phyloP scores from a whole-genome alignment of 2,797 vertebrate genomes.

The Moxostoma hubbsi region DNA sequence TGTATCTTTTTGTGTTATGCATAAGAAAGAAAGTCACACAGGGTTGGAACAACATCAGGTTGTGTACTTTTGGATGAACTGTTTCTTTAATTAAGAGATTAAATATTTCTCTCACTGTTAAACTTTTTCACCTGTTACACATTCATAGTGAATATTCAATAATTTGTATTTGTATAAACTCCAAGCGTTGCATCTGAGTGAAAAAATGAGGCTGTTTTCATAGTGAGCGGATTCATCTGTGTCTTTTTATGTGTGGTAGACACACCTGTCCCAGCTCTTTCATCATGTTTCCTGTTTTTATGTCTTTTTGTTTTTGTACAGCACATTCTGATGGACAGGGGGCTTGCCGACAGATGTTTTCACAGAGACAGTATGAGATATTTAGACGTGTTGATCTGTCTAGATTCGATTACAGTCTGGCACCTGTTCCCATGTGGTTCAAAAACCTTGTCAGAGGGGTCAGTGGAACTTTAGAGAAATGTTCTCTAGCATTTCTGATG shows the following conservation, averaged over 20 bases:
- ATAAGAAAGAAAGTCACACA: too few species aligned
- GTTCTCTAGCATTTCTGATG: slow-evolving; percentile 51
- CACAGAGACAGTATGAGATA: slow-evolving; percentile 62
- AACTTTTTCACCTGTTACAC: slow-evolving; percentile 25
- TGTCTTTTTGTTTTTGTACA: slow-evolving; percentile 23
- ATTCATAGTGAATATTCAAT: slow-evolving; percentile 22
- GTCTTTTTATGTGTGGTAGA: not conserved
- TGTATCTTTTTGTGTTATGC: too few species aligned
- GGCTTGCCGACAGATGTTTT: slow-evolving; percentile 64
- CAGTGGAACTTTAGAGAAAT: slow-evolving; percentile 49
- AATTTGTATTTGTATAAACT: slow-evolving; percentile 20
- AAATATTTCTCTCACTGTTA: slow-evolving; percentile 8
- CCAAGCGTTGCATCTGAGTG: slow-evolving; percentile 1
- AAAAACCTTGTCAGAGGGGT: slow-evolving; percentile 42
- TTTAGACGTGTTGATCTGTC: slow-evolving; percentile 63
- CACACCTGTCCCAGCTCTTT: slow-evolving; percentile 19
- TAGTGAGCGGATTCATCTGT: too few species aligned
- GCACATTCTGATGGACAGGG: slow-evolving; percentile 13
- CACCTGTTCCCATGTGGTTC: slow-evolving; percentile 47
- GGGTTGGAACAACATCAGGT: too few species aligned
- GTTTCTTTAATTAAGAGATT: not conserved
- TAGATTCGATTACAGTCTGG: slow-evolving; percentile 45
- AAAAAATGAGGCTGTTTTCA: not conserved
- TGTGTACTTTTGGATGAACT: too few species aligned
- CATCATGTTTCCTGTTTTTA: slow-evolving; percentile 31